These are phyloP conservation scores for Stenopsyche tienmushanensis DNA, from an alignment of 1,140 invertebrate species.

Conservation along the genomic window DNA sequence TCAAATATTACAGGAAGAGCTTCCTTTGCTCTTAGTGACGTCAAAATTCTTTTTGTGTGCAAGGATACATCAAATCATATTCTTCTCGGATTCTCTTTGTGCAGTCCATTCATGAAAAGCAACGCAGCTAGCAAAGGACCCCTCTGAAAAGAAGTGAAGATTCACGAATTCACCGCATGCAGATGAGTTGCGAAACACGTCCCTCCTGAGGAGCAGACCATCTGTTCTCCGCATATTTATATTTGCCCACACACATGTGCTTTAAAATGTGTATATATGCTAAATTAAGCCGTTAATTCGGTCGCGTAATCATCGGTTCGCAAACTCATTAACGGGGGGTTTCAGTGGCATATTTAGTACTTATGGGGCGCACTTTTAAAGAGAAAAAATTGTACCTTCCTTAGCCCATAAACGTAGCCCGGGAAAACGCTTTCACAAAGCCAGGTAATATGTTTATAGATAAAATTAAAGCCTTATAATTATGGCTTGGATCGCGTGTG, in stretches of 20 bases:
- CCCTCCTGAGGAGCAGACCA: too few relatives aligned
- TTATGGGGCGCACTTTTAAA: too few relatives aligned
- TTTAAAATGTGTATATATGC: too few relatives aligned
- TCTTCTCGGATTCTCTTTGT: slow-evolving; percentile 23
- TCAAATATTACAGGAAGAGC: too few relatives aligned
- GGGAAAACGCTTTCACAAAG: slow-evolving; percentile 15
- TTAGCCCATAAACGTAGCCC: neutral
- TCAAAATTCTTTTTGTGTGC: neutral
- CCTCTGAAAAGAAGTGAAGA: too few relatives aligned
- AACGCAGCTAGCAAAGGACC: neutral
- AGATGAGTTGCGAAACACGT: neutral
- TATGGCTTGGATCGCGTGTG: slow-evolving; percentile 24
- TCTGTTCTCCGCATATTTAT: too few relatives aligned
- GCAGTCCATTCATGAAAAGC: neutral
- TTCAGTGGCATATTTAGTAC: too few relatives aligned
- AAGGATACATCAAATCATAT: slow-evolving; percentile 12
- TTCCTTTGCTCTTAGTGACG: too few relatives aligned
- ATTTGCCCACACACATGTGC: too few relatives aligned
- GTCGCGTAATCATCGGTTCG: too few relatives aligned
- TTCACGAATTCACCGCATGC: neutral
- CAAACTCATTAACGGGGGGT: too few relatives aligned
- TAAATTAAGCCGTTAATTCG: too few relatives aligned
- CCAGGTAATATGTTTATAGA: slow-evolving; percentile 27
- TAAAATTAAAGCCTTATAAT: slow-evolving; percentile 35
- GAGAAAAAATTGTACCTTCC: neutral